Conservation (phyloP, 2,888 invertebrate genomes). For the Fragum whitleyi region DNA sequence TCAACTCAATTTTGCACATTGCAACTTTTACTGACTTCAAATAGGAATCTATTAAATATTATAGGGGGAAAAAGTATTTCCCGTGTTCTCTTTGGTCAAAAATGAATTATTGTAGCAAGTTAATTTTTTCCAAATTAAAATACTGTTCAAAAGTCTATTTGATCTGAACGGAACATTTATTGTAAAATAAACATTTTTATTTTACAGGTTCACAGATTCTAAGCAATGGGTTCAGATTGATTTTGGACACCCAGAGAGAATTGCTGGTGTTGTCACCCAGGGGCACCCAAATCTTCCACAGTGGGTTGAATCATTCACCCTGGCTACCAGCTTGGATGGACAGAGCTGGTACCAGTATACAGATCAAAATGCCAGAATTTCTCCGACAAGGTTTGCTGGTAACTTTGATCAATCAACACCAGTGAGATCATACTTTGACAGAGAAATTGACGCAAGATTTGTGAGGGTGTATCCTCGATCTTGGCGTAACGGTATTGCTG, state of each 20-base stretch:
- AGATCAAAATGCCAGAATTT: constrained; percentile 54
- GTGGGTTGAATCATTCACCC: constrained; percentile 71
- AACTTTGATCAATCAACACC: constrained; percentile 68
- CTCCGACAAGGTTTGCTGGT: constrained; percentile 66
- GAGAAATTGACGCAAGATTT: constrained; percentile 71
- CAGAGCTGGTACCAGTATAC: constrained; percentile 64
- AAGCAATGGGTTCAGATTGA: constrained; percentile 73
- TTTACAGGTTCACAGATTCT: constrained; percentile 62
- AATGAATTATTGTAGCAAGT: too few species aligned
- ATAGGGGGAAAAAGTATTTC: too few species aligned
- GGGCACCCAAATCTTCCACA: constrained; percentile 67
- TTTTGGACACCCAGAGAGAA: constrained; percentile 64
- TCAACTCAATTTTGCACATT: too few species aligned
- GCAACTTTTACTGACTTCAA: too few species aligned
- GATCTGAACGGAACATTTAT: too few species aligned
- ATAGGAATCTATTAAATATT: too few species aligned
- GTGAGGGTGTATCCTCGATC: constrained; percentile 74
- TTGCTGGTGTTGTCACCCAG: constrained; percentile 70
- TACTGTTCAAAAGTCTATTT: too few species aligned
- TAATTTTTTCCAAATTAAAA: too few species aligned
- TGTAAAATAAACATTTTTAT: too few species aligned
- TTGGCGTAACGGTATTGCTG: constrained; percentile 72
- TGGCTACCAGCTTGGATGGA: constrained; percentile 74
- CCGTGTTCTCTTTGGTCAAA: too few species aligned
- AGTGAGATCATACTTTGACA: constrained; percentile 68